Base-by-base conservation (phyloP, 1,140 invertebrate genomes). In the Drosophila novamexicana region DNA sequence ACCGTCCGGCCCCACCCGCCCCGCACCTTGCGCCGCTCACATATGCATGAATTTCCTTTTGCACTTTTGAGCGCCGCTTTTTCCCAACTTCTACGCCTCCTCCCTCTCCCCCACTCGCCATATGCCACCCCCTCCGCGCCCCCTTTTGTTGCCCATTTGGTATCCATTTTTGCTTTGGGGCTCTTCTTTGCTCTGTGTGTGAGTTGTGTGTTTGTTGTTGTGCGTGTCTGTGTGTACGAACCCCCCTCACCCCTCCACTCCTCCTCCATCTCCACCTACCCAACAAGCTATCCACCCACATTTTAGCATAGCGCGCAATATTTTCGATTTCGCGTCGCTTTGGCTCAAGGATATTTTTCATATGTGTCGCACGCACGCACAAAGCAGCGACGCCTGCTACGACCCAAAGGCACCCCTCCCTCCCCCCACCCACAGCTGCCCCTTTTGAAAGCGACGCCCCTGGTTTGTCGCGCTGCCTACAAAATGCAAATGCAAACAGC, bases 401-500 rank as follows among this genome's bases (percentile, higher is more conserved):
- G 29, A 29, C 22, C 22, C 22, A 29, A 2, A 29, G 22, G 22
- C 4, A 6, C 22, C 29, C 40, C 12, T 10, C 12, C 8, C 22
- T 12, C 37, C n/a, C 18, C 7, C 37, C 1, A 32, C 34, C 2
- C 10, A 12, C 10, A 59, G 8, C 29, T 34, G 40, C 40, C 45
- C 22, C 22, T 29, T 29, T 29, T 29, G 4, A 29, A 5, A 29
- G 22, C 22, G 8, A 9, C 9, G 45, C 14, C 45, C 2, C 45
- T 16, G 9, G 14, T 29, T 49, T 29, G 22, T 44, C 29, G 45
- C 22, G 32, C 82, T 81, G 81, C 82, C 78, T 78, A 79, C 79
- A 82, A 88, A 86, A 86, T 88, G 83, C 79, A 86, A 88, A 88
- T 88, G 83, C 84, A 88, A 89, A 88, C 83, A 89, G 83, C 83